A percentile compares a stretch with the other conserved stretches of the same genome.
Evolutionary conservation across 2,797 vertebrate species (phyloP).

Genomic region (Lithobates pipiens): DNA sequence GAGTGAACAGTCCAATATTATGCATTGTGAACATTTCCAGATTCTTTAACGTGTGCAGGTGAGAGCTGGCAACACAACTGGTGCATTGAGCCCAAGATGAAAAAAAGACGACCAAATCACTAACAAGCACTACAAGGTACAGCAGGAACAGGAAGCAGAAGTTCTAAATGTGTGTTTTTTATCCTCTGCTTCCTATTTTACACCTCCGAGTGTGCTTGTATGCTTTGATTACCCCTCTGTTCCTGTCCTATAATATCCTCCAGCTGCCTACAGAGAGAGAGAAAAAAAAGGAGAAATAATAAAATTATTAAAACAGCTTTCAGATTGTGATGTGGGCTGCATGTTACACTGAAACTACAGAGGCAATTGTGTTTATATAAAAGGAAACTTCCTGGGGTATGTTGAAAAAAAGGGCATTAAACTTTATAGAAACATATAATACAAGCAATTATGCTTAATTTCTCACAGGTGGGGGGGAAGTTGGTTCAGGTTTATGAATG

Average conservation of each 20-base stretch:
- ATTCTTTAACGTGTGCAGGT: slow-evolving; percentile 22
- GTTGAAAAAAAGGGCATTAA: slow-evolving; percentile 4
- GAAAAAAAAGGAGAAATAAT: neutral
- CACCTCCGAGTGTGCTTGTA: slow-evolving; percentile 5
- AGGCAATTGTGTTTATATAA: slow-evolving; percentile 21
- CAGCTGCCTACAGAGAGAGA: slow-evolving; percentile 23
- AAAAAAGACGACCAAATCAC: neutral
- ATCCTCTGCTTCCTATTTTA: neutral
- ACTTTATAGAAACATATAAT: slow-evolving; percentile 50
- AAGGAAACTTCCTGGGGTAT: slow-evolving; percentile 26
- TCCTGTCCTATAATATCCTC: slow-evolving; percentile 35
- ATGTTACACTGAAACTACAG: neutral
- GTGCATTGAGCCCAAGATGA: neutral
- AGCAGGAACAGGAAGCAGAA: slow-evolving; percentile 21
- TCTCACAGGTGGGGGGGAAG: slow-evolving; percentile 31
- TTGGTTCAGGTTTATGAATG: neutral
- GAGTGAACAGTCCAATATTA: slow-evolving; percentile 19
- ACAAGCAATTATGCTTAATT: slow-evolving; percentile 46
- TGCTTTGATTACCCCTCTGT: slow-evolving; percentile 32
- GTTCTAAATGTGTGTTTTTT: slow-evolving; percentile 3
- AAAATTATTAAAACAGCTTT: neutral
- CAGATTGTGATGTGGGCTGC: slow-evolving; percentile 1
- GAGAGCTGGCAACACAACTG: slow-evolving; percentile 18
- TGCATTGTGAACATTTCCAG: neutral
- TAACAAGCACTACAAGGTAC: neutral